These are phyloP conservation scores for Ectemnius lituratus DNA, from an alignment of 2,888 invertebrate species.

Conservation along the genomic window DNA sequence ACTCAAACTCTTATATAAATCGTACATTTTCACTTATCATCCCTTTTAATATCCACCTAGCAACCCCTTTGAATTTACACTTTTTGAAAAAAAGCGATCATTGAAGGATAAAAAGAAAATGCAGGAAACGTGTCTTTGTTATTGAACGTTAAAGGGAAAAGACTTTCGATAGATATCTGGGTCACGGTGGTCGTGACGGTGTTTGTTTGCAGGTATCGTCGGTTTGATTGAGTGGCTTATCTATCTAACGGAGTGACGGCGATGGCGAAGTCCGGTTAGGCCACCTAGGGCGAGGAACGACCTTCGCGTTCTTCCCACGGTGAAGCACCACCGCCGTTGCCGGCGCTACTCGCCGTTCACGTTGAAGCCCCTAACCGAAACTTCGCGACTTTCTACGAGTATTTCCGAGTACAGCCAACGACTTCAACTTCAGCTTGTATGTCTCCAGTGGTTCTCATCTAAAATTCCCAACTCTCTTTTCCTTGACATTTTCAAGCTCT, in stretches of 20 bases:
- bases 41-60: too few species aligned
- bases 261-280: conserved; percentile 5
- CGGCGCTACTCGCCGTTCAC: background rate
- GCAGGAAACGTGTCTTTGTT: too few species aligned
- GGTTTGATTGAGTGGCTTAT: conserved; percentile 43
- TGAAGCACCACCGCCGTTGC: conserved; percentile 31
- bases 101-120: too few species aligned
- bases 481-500: background rate
- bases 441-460: conserved; percentile 8
- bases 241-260: conserved; percentile 1
- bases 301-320: conserved; percentile 54
- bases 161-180: too few species aligned
- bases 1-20: conserved; percentile 57
- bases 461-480: background rate
- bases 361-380: conserved; percentile 20
- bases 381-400: conserved; percentile 24
- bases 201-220: too few species aligned
- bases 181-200: too few species aligned
- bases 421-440: background rate
- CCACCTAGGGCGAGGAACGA: conserved; percentile 14
- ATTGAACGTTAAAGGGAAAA: background rate
- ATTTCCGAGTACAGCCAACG: conserved; percentile 18
- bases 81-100: too few species aligned
- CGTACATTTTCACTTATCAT: background rate
- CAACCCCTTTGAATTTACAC: too few species aligned